Conservation (phyloP, 2,797 vertebrate species). For the Myiothlypis chrysogaster region DNA sequence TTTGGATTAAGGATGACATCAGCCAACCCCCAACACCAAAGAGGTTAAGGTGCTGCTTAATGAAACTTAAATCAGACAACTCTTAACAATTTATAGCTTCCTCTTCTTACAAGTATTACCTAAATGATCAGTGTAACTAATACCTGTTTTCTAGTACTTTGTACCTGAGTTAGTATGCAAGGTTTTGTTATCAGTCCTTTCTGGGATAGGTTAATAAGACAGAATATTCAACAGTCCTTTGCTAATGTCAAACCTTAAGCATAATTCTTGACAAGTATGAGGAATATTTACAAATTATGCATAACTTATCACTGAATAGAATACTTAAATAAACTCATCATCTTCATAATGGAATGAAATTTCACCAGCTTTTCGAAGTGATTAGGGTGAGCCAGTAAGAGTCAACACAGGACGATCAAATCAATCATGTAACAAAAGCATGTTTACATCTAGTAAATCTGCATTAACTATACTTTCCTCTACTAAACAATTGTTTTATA, state of each 20-base stretch:
- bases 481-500: not conserved
- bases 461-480: not conserved
- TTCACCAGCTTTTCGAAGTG: not conserved
- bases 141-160: not conserved
- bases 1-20: not conserved
- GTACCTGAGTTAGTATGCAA: not conserved
- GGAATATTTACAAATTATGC: not conserved
- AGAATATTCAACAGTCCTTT: not conserved
- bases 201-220: not conserved
- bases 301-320: not conserved
- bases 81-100: not conserved
- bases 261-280: not conserved
- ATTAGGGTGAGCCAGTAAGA: not conserved
- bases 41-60: not conserved
- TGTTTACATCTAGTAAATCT: not conserved
- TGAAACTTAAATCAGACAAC: not conserved
- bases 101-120: not conserved
- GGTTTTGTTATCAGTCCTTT: not conserved
- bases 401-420: not conserved
- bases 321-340: not conserved
- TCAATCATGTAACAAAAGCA: not conserved
- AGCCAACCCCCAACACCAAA: not conserved
- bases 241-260: not conserved
- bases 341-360: not conserved
- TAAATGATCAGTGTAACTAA: not conserved